These are phyloP conservation scores for Dolichopus griseipennis DNA, from an alignment of 2,888 invertebrate genomes.

Conservation along the genomic window DNA sequence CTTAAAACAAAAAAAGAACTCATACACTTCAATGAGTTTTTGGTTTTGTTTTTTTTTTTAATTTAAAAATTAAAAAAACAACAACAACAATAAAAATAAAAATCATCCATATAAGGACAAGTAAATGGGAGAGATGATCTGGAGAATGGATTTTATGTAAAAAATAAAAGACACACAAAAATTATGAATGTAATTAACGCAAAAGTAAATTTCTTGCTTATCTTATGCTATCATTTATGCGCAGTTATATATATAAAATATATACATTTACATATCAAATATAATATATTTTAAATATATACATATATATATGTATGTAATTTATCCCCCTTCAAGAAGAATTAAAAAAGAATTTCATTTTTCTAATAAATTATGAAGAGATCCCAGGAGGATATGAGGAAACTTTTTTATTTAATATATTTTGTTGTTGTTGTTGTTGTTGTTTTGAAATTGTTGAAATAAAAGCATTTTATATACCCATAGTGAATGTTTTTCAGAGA, in stretches of 20 bases:
- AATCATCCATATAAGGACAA: no score
- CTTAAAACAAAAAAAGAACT: no score
- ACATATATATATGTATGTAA: not conserved
- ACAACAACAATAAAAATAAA: no score
- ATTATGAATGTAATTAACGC: conserved; percentile 1
- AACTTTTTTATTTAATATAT: not conserved
- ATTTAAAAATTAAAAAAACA: no score
- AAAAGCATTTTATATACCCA: no score
- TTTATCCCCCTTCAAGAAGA: not conserved
- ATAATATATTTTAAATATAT: no score
- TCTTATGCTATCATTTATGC: not conserved
- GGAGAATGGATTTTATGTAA: not conserved
- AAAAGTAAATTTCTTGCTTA: conserved; percentile 3
- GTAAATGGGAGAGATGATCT: no score
- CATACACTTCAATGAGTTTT: no score
- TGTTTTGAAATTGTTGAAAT: not conserved
- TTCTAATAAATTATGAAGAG: not conserved
- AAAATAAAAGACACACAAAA: conserved; percentile 2
- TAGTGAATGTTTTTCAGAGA: not conserved
- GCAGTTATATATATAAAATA: not conserved
- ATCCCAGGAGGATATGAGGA: not conserved
- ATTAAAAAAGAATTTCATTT: not conserved
- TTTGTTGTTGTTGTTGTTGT: no score
- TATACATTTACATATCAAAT: not conserved
- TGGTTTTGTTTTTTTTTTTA: no score